Base-by-base conservation (phyloP, 23 tunicate genomes). In the Diplosoma virens region DNA sequence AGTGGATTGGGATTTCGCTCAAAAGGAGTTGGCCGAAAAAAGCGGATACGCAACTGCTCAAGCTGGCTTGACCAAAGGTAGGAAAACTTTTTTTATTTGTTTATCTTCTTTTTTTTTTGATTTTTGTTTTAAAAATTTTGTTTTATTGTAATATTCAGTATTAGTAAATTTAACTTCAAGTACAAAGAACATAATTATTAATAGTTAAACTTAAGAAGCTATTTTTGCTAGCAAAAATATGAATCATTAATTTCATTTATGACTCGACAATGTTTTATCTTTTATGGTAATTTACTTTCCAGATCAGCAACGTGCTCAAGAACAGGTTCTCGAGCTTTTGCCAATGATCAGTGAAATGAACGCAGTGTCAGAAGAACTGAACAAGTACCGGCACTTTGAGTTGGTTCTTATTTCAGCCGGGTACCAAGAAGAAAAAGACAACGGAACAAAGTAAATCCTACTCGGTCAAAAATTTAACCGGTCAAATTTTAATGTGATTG, bases 1-100 rank as follows among this genome's bases (percentile, higher is more conserved):
- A 3, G 88, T 94, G 22, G 95, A 94, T 25, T 94, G 99, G 99
- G 98, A 93, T 32, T 94, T 94, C 59, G 99, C 99, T 2, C 95
- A 94, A 73, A 87, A 87, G 80, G 99, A 94, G 56, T 59, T 94
- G 86, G 99, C 99, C n/a, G 99, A 94, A 75, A 76, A 94, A 64
- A 87, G 95, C 52, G 99, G 99, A 2, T 94, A 88, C 30, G 85
- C 95, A 2, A 84, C 99, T 3, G 47, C 72, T 6, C 86, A 85
- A 48, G 48, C 91, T 68, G 99, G 95, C 47, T 61, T 92, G 84
- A 63, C 87, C 9, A 92, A 92, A 92, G 97, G 97, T 92, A 55
- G 58, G 22, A 11, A 5, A 67, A 9, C 14, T 9, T 11, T 45
- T 45, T 45, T 45, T n/a, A n/a, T n/a, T n/a, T n/a, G n/a, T n/a